phyloP scores from a whole-genome alignment of 2,113 vertebrate species.

The Asarcornis scutulata region DNA sequence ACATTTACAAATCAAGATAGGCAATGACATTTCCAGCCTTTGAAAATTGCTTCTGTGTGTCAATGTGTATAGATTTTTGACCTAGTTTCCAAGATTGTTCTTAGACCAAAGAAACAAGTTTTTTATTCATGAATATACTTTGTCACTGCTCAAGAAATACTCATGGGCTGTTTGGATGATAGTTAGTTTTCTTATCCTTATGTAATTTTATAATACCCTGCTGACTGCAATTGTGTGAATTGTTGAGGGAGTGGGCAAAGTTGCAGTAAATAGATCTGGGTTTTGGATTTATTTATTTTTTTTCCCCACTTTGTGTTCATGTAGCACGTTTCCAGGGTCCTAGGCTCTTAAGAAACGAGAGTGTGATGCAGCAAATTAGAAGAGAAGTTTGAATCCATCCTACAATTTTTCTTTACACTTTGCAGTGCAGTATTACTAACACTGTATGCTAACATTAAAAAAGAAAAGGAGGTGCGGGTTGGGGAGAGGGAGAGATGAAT shows the following conservation, averaged over 20 bases:
- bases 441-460: not conserved
- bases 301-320: not conserved
- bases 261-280: not conserved
- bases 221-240: not conserved
- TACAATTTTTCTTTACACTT: not conserved
- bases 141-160: conserved; percentile 54
- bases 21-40: conserved; percentile 64
- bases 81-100: conserved; percentile 61
- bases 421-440: not conserved
- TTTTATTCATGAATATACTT: conserved; percentile 63
- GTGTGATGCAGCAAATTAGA: not conserved
- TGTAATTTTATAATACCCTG: conserved; percentile 22
- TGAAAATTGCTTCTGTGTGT: conserved; percentile 62
- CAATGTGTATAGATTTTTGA: conserved; percentile 64
- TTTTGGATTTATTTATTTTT: not conserved
- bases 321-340: not conserved
- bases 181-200: conserved; percentile 45
- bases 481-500: no score
- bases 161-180: conserved; percentile 27
- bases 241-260: not conserved
- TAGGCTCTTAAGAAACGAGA: not conserved
- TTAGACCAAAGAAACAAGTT: conserved; percentile 54
- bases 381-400: not conserved
- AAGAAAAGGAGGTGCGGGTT: not conserved
- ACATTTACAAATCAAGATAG: conserved; percentile 66